Evolutionary conservation across 2,113 vertebrate genomes (phyloP).

Genomic region (Oryzias javanicus): DNA sequence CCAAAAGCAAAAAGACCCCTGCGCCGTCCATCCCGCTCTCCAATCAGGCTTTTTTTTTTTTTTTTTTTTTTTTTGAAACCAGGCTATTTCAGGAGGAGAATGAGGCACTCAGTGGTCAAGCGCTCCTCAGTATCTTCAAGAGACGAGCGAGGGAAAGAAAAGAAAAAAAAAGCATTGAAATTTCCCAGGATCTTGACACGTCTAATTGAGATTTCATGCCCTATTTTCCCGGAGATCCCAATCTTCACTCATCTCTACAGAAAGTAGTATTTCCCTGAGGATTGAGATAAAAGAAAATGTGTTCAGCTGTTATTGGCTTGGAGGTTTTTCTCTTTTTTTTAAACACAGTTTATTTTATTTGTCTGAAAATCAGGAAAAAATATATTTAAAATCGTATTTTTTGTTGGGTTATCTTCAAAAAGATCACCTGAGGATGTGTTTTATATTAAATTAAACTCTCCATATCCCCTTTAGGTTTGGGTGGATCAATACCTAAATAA

Average conservation of each 20-base stretch:
- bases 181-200: constrained; percentile 67
- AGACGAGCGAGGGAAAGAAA: constrained; percentile 23
- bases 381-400: no score
- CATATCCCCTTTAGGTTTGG: neutral
- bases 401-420: neutral
- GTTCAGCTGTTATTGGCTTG: constrained; percentile 31
- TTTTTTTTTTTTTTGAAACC: constrained; percentile 64
- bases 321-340: no score
- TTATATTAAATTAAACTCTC: neutral
- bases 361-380: no score
- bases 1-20: constrained; percentile 40
- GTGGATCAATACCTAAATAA: neutral
- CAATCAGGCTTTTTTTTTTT: constrained; percentile 67
- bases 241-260: constrained; percentile 39
- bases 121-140: constrained; percentile 38
- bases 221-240: constrained; percentile 65
- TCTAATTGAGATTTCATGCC: constrained; percentile 75
- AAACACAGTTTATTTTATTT: no score
- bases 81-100: constrained; percentile 60
- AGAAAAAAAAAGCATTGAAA: constrained; percentile 29
- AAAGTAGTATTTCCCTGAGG: constrained; percentile 63
- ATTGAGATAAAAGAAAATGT: constrained; percentile 61
- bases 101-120: constrained; percentile 45
- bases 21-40: constrained; percentile 48
- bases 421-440: constrained; percentile 4